Conservation (phyloP, 2,888 invertebrate genomes). For the Smittia sp. region DNA sequence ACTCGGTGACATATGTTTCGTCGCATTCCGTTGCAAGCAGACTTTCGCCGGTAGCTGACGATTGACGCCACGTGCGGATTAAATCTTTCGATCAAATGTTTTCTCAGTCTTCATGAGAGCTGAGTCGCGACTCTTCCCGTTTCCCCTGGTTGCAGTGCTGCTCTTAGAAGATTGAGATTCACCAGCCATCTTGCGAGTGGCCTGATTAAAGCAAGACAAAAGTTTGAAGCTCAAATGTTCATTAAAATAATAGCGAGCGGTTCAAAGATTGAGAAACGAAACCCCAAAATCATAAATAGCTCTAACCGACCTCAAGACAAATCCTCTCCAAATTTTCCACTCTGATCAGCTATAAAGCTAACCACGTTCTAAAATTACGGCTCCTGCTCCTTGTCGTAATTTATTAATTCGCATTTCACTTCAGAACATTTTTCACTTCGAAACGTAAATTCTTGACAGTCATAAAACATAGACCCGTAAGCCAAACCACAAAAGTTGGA, state of each 20-base stretch:
- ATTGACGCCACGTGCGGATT: no score
- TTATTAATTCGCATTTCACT: constrained; percentile 8
- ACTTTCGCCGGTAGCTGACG: no score
- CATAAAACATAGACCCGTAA: constrained; percentile 34
- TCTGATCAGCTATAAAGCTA: constrained; percentile 18
- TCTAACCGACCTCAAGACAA: neutral
- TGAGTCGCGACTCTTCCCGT: no score
- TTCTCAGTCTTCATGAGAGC: no score
- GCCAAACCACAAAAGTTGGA: constrained; percentile 30
- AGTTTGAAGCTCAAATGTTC: neutral
- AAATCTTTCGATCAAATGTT: no score
- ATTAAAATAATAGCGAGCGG: neutral
- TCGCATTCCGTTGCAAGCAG: neutral
- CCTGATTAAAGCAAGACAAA: neutral
- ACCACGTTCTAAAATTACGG: neutral
- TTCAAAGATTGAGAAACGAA: neutral
- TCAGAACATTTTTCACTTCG: neutral
- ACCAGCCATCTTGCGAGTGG: no score
- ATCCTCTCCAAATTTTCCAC: neutral
- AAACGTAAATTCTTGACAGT: constrained; percentile 3
- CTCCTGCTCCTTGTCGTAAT: neutral
- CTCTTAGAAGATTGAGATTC: no score
- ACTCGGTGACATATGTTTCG: neutral
- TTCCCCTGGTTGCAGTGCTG: no score
- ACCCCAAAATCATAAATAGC: neutral